phyloP scores from a whole-genome alignment of 1,140 invertebrate genomes.

The Calliphora vicina region DNA sequence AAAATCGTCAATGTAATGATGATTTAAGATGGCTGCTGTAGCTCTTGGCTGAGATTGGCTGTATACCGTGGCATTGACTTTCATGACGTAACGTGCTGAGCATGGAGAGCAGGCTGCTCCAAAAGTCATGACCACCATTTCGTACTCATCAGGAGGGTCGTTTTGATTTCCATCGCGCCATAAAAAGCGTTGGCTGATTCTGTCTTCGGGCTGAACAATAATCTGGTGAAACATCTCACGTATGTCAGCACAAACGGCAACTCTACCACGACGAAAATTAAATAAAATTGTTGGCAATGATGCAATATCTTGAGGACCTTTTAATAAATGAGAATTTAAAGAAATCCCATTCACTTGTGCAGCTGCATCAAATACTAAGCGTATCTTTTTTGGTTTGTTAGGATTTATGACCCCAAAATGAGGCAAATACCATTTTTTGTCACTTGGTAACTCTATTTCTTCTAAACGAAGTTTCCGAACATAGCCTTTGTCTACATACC shows the following conservation, averaged over 20 bases:
- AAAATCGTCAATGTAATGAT: too few relatives aligned
- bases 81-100: slow-evolving; percentile 55
- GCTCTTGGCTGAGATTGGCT: slow-evolving; percentile 40
- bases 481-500: slow-evolving; percentile 22
- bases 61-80: slow-evolving; percentile 50
- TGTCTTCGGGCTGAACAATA: slow-evolving; percentile 45
- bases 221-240: slow-evolving; percentile 57
- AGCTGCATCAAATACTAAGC: slow-evolving; percentile 40
- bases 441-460: not conserved
- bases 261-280: slow-evolving; percentile 25
- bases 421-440: slow-evolving; percentile 29
- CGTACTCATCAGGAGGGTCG: slow-evolving; percentile 46
- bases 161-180: slow-evolving; percentile 52
- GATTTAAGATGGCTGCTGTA: slow-evolving; percentile 48
- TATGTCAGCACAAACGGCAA: slow-evolving; percentile 4
- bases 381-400: slow-evolving; percentile 36
- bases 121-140: slow-evolving; percentile 50
- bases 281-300: not conserved
- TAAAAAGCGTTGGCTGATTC: slow-evolving; percentile 50
- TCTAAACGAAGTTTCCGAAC: not conserved
- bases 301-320: not conserved
- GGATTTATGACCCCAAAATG: slow-evolving; percentile 37
- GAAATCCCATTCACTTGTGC: slow-evolving; percentile 17
- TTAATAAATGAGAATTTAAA: not conserved
- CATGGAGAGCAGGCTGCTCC: slow-evolving; percentile 51